These are phyloP conservation scores for Drosophila greeni DNA, from an alignment of 2,888 invertebrate genomes.

Conservation along the genomic window DNA sequence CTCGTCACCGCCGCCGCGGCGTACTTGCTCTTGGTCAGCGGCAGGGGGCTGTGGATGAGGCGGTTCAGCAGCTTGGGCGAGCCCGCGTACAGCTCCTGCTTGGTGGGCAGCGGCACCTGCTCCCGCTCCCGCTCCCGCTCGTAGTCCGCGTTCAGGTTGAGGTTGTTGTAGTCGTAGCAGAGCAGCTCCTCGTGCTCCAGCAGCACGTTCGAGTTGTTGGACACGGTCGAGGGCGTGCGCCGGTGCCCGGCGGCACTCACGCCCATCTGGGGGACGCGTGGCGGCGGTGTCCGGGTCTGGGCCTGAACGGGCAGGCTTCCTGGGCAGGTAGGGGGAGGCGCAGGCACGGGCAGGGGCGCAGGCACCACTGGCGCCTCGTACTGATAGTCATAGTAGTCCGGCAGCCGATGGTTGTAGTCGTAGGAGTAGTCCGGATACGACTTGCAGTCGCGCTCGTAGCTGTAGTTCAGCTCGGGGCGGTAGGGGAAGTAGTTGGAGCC, in stretches of 20 bases:
- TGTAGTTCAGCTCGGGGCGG: slow-evolving; percentile 76
- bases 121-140: slow-evolving; percentile 30
- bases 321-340: slow-evolving; percentile 3
- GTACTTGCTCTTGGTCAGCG: slow-evolving; percentile 64
- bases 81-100: slow-evolving; percentile 73
- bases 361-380: slow-evolving; percentile 70
- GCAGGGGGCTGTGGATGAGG: slow-evolving; percentile 61
- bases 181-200: slow-evolving; percentile 79
- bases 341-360: slow-evolving; percentile 10
- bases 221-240: slow-evolving; percentile 88
- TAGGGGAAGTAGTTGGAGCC: slow-evolving; percentile 79
- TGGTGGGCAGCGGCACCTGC: slow-evolving; percentile 58
- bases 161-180: slow-evolving; percentile 73
- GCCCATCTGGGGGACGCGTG: slow-evolving; percentile 79
- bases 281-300: slow-evolving; percentile 76
- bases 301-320: slow-evolving; percentile 16
- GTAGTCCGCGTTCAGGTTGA: slow-evolving; percentile 62
- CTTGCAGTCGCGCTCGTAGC: slow-evolving; percentile 78
- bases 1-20: slow-evolving; percentile 66
- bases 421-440: slow-evolving; percentile 79
- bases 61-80: slow-evolving; percentile 74
- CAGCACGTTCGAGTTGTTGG: slow-evolving; percentile 79
- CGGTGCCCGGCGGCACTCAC: slow-evolving; percentile 81
- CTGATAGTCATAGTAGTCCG: slow-evolving; percentile 77
- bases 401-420: slow-evolving; percentile 76